Base-by-base conservation (phyloP, 2,797 vertebrate genomes). In the Danio aesculapii region DNA sequence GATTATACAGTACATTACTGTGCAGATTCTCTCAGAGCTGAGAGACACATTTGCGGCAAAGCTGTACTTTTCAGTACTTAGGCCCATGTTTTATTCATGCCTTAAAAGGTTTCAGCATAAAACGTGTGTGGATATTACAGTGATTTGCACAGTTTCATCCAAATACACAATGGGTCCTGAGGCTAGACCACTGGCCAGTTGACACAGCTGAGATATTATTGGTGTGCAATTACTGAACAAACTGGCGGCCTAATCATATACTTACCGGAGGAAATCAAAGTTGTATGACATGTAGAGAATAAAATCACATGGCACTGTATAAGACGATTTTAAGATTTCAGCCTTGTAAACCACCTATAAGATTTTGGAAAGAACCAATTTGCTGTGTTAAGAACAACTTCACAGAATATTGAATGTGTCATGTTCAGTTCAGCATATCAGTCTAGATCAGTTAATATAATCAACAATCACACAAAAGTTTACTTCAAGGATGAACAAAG, bases 21-120 rank as follows among this genome's bases (percentile, higher is more conserved):
- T 49, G 59, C 52, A 57, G 11, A 67, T 75, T 69, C 47, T 59
- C 57, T 52, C 10, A 30, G 68, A 77, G 70, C 70, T 78, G 39
- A 74, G 44, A 77, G 83, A 41, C 72, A 64, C 73, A 53, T 82
- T n/a, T 74, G 17, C 53, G 43, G 76, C 68, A 58, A 82, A 77
- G 82, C 66, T 84, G 55, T 50, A 49, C 71, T 64, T 82, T 82
- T 84, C 64, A 47, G 49, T 62, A 77, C 82, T 79, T 81, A 81
- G 70, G 67, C 53, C 39, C 44, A 87, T 86, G 76, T 85, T 85
- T 86, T 87, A 88, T 88, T 88, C 82, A 88, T 85, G 69, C 67
- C 71, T 70, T 79, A 71, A 85, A 84, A 86, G 75, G 75, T 79
- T 84, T 75, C 72, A 78, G 17, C 62, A 55, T 77, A n/a, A 55